These are phyloP conservation scores for Atherinosoma microstoma DNA, from an alignment of 2,797 vertebrate genomes.

Conservation along the genomic window DNA sequence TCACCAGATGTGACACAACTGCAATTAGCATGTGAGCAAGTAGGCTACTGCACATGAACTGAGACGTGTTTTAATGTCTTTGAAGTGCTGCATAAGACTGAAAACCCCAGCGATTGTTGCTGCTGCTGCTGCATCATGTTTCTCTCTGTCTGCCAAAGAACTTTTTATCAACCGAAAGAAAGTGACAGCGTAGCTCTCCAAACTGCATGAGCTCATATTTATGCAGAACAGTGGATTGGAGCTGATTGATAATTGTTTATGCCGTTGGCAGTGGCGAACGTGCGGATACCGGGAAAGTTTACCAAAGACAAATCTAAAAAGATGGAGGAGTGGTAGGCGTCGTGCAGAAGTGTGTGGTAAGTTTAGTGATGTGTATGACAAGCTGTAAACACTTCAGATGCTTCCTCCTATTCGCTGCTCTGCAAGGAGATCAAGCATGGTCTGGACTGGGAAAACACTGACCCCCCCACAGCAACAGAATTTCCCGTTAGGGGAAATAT, in stretches of 20 bases:
- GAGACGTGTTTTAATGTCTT: slow-evolving; percentile 20
- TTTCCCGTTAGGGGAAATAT: slow-evolving; percentile 7
- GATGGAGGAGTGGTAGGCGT: slow-evolving; percentile 44
- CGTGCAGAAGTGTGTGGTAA: slow-evolving; percentile 60
- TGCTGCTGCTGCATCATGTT: slow-evolving; percentile 72
- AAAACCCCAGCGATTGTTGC: slow-evolving; percentile 71
- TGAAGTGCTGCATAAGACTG: slow-evolving; percentile 70
- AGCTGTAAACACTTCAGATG: slow-evolving; percentile 53
- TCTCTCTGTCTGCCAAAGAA: slow-evolving; percentile 74
- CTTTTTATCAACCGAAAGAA: slow-evolving; percentile 78
- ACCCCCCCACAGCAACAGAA: neutral
- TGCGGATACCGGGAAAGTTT: slow-evolving; percentile 77
- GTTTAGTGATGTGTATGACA: slow-evolving; percentile 49
- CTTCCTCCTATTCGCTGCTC: slow-evolving; percentile 34
- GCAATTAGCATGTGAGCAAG: neutral
- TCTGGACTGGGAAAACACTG: slow-evolving; percentile 23
- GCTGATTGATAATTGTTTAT: slow-evolving; percentile 85
- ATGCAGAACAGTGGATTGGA: slow-evolving; percentile 81
- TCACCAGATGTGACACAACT: slow-evolving; percentile 6
- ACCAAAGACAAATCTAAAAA: slow-evolving; percentile 68
- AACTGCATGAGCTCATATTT: slow-evolving; percentile 76
- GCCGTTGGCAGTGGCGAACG: slow-evolving; percentile 79
- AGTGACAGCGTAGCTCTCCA: slow-evolving; percentile 68
- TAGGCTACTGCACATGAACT: slow-evolving; percentile 1
- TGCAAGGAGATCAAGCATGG: slow-evolving; percentile 41